These are phyloP conservation scores for Onychostruthus taczanowskii DNA, from an alignment of 2,113 vertebrate genomes.

Conservation along the genomic window DNA sequence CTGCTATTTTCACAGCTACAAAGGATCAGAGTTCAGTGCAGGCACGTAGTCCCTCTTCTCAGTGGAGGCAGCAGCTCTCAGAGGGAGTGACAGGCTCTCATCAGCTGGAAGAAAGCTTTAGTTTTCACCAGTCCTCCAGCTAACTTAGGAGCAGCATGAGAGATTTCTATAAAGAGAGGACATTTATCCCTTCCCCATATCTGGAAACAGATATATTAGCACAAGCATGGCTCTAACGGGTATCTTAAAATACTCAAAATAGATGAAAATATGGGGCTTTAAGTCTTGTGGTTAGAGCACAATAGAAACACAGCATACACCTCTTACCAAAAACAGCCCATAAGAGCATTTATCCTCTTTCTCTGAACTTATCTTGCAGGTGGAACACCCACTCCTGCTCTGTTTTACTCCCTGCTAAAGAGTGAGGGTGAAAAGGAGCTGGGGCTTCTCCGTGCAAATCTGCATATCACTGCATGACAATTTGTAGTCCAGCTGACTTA, in stretches of 20 bases:
- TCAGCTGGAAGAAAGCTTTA: neutral
- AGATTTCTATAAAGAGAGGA: neutral
- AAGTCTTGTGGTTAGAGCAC: neutral
- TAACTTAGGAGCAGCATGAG: neutral
- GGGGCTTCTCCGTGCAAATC: neutral
- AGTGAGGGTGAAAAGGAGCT: neutral
- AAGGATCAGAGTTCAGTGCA: neutral
- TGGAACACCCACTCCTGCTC: neutral
- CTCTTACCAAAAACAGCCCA: neutral
- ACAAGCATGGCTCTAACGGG: neutral
- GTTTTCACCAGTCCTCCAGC: neutral
- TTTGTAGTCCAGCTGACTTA: neutral
- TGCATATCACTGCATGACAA: neutral
- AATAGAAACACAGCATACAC: neutral
- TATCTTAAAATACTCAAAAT: neutral
- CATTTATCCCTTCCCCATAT: neutral
- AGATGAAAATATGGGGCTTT: neutral
- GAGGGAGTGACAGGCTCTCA: neutral
- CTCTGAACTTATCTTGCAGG: neutral
- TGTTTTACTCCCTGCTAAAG: neutral
- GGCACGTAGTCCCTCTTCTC: neutral
- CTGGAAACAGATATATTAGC: neutral
- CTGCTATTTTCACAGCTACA: neutral
- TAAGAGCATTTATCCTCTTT: neutral
- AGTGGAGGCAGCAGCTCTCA: neutral